Evolutionary conservation across 2,113 vertebrate species (phyloP), one percentile per base, ranked within the genome.

Genomic region (Trematocara variabile): DNA sequence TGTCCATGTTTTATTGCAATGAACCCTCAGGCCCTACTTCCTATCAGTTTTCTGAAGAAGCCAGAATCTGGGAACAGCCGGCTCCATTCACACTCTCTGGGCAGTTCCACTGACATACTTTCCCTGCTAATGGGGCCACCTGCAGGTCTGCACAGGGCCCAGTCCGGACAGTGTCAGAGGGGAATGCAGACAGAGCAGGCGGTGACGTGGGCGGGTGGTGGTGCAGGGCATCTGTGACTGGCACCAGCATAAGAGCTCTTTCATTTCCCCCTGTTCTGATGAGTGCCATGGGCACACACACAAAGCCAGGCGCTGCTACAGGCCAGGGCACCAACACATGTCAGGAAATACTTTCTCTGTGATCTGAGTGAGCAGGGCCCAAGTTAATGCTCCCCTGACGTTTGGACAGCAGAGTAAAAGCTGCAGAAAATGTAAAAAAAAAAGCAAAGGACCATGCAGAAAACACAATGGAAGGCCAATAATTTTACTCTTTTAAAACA

Each of bases 71-170:
- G 88, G 88, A 96, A 93, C 92, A 94, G 93, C 90, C 89, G 90
- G 89, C 90, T 93, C 87, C 90, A 92, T 95, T 95, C 94, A 94
- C 92, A 91, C 91, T 92, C 91, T 88, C 89, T 81, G 82, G 60
- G 88, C 82, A 86, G 88, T 84, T 92, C 84, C 84, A 84, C 85
- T 96, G 95, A 95, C 95, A 96, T 91, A 95, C 94, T 96, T 95
- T 95, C 89, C 89, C 90, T 92, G 93, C 89, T 96, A 95, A 96
- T 95, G 95, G 94, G 95, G 92, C 94, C 95, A 96, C 95, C 95
- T 95, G 94, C 89, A 94, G 94, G 89, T 93, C 89, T 84, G 89
- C 79, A 90, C 81, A 79, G 88, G 92, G 93, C 91, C 88, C 86
- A 25, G 34, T 94, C 90, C 90, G 91, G 88, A 89, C 90, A 80